Conservation (phyloP, 2,797 vertebrate genomes). For the Allobates femoralis region DNA sequence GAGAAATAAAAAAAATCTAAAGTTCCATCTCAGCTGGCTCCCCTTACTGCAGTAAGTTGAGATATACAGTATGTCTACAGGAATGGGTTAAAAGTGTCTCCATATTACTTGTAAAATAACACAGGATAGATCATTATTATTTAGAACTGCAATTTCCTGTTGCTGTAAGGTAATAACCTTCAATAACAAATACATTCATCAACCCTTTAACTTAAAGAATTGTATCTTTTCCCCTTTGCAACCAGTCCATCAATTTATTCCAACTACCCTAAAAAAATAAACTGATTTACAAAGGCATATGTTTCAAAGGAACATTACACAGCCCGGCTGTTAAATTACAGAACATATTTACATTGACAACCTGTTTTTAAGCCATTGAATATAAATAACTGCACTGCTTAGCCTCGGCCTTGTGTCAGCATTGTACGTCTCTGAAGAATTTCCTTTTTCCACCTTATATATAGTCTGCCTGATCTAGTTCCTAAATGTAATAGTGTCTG, state of each 20-base stretch:
- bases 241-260: slow-evolving; percentile 38
- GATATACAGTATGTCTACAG: neutral
- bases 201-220: slow-evolving; percentile 1
- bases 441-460: slow-evolving; percentile 9
- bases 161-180: slow-evolving; percentile 5
- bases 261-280: slow-evolving; percentile 26
- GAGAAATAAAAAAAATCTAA: no score
- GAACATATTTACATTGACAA: slow-evolving; percentile 55
- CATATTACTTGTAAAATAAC: neutral
- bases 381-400: slow-evolving; percentile 43
- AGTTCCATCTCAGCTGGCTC: no score
- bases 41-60: neutral
- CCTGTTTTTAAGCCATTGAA: slow-evolving; percentile 36
- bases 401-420: slow-evolving; percentile 39
- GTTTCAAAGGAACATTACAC: slow-evolving; percentile 35
- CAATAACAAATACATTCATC: slow-evolving; percentile 21
- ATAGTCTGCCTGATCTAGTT: slow-evolving; percentile 25
- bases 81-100: neutral
- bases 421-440: slow-evolving; percentile 41
- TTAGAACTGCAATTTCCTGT: slow-evolving; percentile 1
- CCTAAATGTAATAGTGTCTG: slow-evolving; percentile 28
- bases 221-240: slow-evolving; percentile 24
- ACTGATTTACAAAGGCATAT: slow-evolving; percentile 40
- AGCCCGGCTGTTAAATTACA: slow-evolving; percentile 31
- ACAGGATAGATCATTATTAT: slow-evolving; percentile 3